Conservation (phyloP, 2,113 vertebrate genomes). For the Pterocles gutturalis region DNA sequence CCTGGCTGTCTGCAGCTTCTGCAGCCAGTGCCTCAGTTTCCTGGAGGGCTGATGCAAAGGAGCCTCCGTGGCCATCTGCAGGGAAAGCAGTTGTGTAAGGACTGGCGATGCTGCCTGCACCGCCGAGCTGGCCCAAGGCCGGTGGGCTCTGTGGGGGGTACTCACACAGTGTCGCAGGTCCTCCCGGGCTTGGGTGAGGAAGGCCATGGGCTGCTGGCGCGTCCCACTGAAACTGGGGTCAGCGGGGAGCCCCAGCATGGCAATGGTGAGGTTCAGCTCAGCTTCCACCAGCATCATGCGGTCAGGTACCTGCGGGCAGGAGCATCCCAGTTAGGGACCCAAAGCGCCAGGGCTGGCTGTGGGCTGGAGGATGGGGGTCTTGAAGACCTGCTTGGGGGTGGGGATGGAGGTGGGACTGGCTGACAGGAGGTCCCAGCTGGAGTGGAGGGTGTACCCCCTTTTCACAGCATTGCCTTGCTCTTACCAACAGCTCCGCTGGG, state of each 20-base stretch:
- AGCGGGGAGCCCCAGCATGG: background rate
- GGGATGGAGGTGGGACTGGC: fast-evolving
- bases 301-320: background rate
- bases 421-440: fast-evolving
- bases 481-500: background rate
- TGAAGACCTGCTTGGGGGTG: fast-evolving
- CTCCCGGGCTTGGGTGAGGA: background rate
- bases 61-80: background rate
- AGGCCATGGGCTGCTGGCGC: background rate
- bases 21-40: constrained; percentile 31
- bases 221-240: fast-evolving
- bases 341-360: fast-evolving
- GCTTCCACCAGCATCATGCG: constrained; percentile 13
- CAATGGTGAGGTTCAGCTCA: background rate
- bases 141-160: background rate
- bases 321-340: background rate
- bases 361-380: background rate
- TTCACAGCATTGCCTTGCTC: fast-evolving
- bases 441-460: background rate
- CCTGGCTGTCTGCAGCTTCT: background rate
- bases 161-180: constrained; percentile 43
- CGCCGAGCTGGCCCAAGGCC: fast-evolving
- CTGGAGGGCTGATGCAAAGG: background rate
- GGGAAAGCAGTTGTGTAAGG: fast-evolving
- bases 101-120: fast-evolving